Evolutionary conservation across 2,888 invertebrate species (phyloP).

Genomic region (Cabera pusaria): DNA sequence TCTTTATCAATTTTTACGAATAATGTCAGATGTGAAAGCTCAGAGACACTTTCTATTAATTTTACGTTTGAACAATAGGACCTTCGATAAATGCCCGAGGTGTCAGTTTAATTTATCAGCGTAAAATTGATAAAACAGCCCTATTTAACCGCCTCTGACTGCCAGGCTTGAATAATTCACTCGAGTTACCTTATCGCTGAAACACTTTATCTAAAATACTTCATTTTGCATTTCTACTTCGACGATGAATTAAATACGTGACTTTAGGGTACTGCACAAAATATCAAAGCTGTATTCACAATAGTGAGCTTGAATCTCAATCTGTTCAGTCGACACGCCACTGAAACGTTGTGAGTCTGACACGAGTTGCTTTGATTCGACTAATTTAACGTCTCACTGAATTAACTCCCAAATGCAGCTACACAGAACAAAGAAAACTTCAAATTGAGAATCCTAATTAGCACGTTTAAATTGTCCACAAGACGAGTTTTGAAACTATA

Average conservation of each 20-base stretch:
- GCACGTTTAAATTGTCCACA: constrained; percentile 47
- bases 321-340: constrained; percentile 39
- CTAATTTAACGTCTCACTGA: constrained; percentile 64
- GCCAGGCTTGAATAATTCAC: constrained; percentile 21
- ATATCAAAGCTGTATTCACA: constrained; percentile 43
- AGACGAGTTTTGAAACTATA: constrained; percentile 41
- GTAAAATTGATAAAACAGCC: constrained; percentile 33
- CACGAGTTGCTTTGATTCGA: constrained; percentile 63
- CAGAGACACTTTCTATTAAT: constrained; percentile 35
- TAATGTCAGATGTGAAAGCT: constrained; percentile 48
- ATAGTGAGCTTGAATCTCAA: constrained; percentile 42
- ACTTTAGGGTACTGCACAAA: constrained; percentile 42
- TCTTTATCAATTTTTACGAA: constrained; percentile 68
- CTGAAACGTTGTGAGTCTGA: constrained; percentile 52
- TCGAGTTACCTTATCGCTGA: constrained; percentile 12
- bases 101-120: constrained; percentile 24
- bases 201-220: constrained; percentile 22
- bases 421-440: constrained; percentile 66
- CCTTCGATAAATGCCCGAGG: constrained; percentile 28
- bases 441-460: constrained; percentile 59
- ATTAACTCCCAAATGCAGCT: constrained; percentile 54
- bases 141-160: constrained; percentile 25
- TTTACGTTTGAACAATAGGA: constrained; percentile 31
- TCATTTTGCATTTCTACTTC: constrained; percentile 33
- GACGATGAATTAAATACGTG: constrained; percentile 47